Base-by-base conservation (phyloP, 2,113 vertebrate genomes). In the Meles meles region DNA sequence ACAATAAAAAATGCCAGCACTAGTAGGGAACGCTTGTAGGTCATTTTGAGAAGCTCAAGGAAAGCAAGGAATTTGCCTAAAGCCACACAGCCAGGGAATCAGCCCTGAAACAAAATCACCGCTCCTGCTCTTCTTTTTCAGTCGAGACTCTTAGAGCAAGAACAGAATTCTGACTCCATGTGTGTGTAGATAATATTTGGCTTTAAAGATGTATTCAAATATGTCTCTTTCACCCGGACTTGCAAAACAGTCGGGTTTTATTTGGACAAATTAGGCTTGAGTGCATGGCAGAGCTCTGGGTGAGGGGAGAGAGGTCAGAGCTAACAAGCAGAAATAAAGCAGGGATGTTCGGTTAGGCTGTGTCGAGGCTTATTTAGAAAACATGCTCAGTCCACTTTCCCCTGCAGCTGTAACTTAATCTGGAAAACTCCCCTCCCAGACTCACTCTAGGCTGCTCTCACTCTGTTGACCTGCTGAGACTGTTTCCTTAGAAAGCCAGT, bases 251-350 rank as follows among this genome's bases (percentile, higher is more conserved):
- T 84, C 18, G 0, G 67, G 15, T 87, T 94, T 87, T 72, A 94
- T 90, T 87, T 88, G 89, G 55, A 93, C 90, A 79, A 79, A 96
- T 93, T 21, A 34, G 44, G 49, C 52, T 61, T 20, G 76, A 61
- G 69, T 15, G 39, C 34, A 12, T 2, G 14, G 94, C 0, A 2
- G 67, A 88, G 92, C 18, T 55, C 42, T 42, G 82, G 85, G 67
- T 39, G 34, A 59, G 39, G 88, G 55, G 71, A 84, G 76, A 90
- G 74, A 93, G 96, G 92, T 88, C 85, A 80, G 89, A 23, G 74
- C 85, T 57, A 65, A 86, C 63, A 37, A 96, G 88, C 34, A 86
- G 76, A 37, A 87, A 59, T 31, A 31, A 90, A 92, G 49, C 80
- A 44, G 81, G 47, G 29, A 42, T 57, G 31, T 31, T 49, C 25